A percentile compares a stretch with the other conserved stretches of the same genome.
These are phyloP conservation scores for Halcyon senegalensis DNA, from an alignment of 2,113 vertebrate genomes.

Conservation along the genomic window DNA sequence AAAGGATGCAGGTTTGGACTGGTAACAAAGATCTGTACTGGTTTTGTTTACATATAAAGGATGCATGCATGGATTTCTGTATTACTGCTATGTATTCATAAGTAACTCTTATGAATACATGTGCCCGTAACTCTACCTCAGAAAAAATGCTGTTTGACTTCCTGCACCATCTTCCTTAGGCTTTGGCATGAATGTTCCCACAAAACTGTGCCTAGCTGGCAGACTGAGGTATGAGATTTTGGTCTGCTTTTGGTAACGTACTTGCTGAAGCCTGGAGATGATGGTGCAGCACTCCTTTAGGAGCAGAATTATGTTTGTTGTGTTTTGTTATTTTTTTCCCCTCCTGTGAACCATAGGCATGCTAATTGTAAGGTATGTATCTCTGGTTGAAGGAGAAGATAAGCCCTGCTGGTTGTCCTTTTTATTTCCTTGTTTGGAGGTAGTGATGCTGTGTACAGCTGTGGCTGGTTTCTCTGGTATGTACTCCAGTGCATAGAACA, in stretches of 20 bases:
- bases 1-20: background rate
- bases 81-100: background rate
- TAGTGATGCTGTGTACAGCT: background rate
- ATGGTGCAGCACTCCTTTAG: background rate
- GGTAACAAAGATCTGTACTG: background rate
- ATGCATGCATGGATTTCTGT: background rate
- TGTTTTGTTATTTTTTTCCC: background rate
- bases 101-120: too few species aligned
- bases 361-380: background rate
- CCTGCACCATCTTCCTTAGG: background rate
- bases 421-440: conserved; percentile 6
- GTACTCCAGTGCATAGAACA: fast-evolving
- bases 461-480: background rate
- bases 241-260: background rate
- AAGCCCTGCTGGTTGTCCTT: background rate
- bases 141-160: background rate
- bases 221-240: background rate
- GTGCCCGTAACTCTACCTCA: background rate
- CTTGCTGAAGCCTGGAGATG: background rate
- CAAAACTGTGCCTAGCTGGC: background rate
- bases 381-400: background rate
- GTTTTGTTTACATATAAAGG: background rate
- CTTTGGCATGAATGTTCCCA: background rate
- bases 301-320: background rate
- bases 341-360: background rate